Conservation (phyloP, 2,113 vertebrate species). For the Oryzias woworae region DNA sequence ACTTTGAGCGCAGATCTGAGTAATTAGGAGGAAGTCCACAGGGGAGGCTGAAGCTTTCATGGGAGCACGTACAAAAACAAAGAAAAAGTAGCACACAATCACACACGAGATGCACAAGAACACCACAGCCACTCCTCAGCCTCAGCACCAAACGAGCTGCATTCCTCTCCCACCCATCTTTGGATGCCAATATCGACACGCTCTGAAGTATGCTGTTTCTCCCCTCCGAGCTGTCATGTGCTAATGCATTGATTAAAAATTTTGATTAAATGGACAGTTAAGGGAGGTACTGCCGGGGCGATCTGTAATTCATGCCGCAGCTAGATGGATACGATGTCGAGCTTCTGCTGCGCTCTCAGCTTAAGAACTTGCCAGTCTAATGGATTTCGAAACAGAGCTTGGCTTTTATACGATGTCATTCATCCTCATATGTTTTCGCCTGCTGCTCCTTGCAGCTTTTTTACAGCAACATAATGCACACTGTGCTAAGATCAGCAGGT, state of each 20-base stretch:
- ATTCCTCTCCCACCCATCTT: conserved; percentile 57
- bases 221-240: conserved; percentile 47
- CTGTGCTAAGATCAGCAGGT: conserved; percentile 71
- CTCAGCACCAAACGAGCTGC: conserved; percentile 50
- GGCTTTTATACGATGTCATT: conserved; percentile 71
- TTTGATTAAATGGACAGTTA: conserved; percentile 64
- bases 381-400: conserved; percentile 70
- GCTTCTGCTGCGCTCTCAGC: conserved; percentile 27
- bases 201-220: conserved; percentile 50
- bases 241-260: conserved; percentile 63
- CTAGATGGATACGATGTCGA: conserved; percentile 27
- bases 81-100: conserved; percentile 20
- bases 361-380: conserved; percentile 49
- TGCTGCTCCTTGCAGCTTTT: conserved; percentile 65
- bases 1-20: conserved; percentile 71
- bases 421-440: conserved; percentile 73
- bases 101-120: conserved; percentile 25
- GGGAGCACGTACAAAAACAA: conserved; percentile 19
- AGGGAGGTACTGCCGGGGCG: conserved; percentile 38
- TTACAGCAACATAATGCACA: conserved; percentile 72
- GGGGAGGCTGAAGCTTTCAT: conserved; percentile 17
- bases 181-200: conserved; percentile 53
- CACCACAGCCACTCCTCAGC: conserved; percentile 28
- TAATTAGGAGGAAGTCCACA: conserved; percentile 64
- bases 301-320: conserved; percentile 34